Conservation (phyloP, 2,797 vertebrate species). For the Onychomys arenicola region DNA sequence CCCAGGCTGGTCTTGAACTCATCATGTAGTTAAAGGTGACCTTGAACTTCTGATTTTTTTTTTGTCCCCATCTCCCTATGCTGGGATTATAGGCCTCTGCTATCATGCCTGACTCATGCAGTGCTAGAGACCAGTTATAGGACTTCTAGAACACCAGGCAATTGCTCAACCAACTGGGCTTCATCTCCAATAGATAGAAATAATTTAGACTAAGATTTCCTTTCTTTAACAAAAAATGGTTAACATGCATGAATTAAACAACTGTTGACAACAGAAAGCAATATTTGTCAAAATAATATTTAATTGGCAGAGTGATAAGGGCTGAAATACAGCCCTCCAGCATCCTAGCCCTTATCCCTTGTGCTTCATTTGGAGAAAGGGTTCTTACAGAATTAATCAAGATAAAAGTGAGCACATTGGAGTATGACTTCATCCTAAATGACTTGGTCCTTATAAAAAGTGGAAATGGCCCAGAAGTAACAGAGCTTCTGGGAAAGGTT, state of each 20-base stretch:
- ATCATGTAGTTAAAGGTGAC: background rate
- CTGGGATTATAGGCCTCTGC: background rate
- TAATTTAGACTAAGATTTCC: background rate
- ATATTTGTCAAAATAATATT: background rate
- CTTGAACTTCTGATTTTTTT: background rate
- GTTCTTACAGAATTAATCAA: background rate
- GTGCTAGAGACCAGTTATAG: background rate
- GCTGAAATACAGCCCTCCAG: background rate
- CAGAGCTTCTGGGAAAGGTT: background rate
- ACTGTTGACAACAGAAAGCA: background rate
- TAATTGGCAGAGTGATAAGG: background rate
- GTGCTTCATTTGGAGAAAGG: background rate
- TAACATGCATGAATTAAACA: background rate
- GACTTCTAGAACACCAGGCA: background rate
- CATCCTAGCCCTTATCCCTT: background rate
- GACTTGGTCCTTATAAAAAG: background rate
- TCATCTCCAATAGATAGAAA: background rate
- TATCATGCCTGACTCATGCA: background rate
- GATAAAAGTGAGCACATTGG: background rate
- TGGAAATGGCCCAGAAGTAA: background rate
- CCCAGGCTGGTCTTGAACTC: background rate
- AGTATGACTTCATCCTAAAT: background rate
- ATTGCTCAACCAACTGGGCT: background rate
- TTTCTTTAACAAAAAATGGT: background rate
- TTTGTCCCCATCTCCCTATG: background rate